Base-by-base conservation (phyloP, 2,113 vertebrate genomes). In the Saguinus imperator region DNA sequence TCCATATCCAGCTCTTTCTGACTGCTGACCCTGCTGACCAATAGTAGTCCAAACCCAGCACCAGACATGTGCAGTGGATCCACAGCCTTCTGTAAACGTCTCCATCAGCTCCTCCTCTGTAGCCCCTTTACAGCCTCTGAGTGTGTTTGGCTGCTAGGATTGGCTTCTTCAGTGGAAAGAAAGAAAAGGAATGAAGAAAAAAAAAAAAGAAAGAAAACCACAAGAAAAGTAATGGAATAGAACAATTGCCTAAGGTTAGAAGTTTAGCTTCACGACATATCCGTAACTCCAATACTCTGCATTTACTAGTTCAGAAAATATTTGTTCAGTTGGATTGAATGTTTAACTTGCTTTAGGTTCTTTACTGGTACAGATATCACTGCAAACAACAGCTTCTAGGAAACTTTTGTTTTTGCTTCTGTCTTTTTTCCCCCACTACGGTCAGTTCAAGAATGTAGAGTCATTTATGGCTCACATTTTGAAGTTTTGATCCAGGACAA, bases 341-440 rank as follows among this genome's bases (percentile, higher is more conserved):
- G 94, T 92, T 91, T 82, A 89, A 5, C 21, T 86, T 93, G 61
- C 55, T 77, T 94, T 83, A 10, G 89, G 27, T 84, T 97, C 70
- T 94, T 93, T 37, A 18, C 8, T 86, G 40, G 11, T 89, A 94
- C 7, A 93, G 52, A 37, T 86, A 75, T 27, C 43, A 82, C 18
- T 45, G 40, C n/a, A 66, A 32, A 79, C 6, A 93, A 86, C 21
- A 55, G 70, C 17, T 96, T 94, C 84, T 87, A 35, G 64, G 68
- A 58, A 94, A 87, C 23, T 21, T 70, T 50, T 82, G 20, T 16
- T 55, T 29, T 95, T 95, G 50, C 35, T 89, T 92, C 72, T 82
- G 57, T 89, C 95, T 77, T 12, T 70, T 92, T 97, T 82, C 48
- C 37, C 37, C 37, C 37, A 2, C 73, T 94, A 86, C 55, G 64